A percentile compares a stretch with the other conserved stretches of the same genome.
phyloP scores from a whole-genome alignment of 2,888 invertebrate species.

The Temnothorax rugatulus region DNA sequence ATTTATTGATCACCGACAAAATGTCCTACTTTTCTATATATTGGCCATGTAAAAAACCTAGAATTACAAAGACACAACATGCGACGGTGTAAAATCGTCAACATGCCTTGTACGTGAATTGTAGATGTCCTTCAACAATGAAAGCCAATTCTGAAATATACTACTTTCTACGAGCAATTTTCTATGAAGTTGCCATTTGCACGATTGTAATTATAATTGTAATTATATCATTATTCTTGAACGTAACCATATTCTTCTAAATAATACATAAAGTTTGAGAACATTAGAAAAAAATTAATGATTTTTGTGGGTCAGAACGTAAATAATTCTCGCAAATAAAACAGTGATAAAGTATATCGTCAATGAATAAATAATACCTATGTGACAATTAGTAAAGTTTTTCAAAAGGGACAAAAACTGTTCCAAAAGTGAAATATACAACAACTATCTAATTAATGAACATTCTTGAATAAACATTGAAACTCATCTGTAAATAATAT shows the following conservation, averaged over 20 bases:
- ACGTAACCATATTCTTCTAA: background rate
- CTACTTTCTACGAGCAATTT: background rate
- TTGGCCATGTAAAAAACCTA: slow-evolving; percentile 27
- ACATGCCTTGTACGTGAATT: background rate
- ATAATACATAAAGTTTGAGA: slow-evolving; percentile 6
- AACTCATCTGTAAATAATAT: no score
- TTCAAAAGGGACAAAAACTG: no score
- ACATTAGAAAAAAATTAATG: slow-evolving; percentile 9
- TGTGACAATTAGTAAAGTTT: no score
- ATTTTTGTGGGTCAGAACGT: background rate
- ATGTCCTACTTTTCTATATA: slow-evolving; percentile 42
- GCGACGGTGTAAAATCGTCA: background rate
- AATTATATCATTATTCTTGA: background rate
- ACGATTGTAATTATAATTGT: background rate
- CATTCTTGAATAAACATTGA: no score
- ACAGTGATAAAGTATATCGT: background rate
- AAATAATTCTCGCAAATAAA: background rate
- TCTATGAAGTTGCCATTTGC: background rate
- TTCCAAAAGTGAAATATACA: no score
- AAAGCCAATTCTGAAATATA: background rate
- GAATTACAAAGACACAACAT: slow-evolving; percentile 20
- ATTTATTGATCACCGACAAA: slow-evolving; percentile 54
- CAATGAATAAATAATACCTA: no score
- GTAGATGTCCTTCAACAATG: background rate
- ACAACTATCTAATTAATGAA: no score